Conservation (phyloP, 2,797 vertebrate genomes). For the Alouatta caraya region DNA sequence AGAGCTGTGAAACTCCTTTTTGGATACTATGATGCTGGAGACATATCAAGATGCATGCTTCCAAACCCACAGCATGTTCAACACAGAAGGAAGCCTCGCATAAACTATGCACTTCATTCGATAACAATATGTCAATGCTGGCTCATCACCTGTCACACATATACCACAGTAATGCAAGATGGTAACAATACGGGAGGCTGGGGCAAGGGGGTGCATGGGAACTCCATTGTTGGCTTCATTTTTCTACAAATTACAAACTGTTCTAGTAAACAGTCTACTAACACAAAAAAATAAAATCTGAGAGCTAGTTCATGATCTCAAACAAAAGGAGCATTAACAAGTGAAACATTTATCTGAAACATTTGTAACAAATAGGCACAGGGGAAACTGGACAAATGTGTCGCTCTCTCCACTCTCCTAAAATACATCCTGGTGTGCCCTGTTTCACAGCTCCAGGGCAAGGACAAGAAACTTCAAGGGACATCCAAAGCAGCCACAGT, state of each 20-base stretch:
- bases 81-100: background rate
- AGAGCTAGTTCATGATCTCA: background rate
- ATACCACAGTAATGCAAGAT: background rate
- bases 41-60: too few species aligned
- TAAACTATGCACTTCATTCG: background rate
- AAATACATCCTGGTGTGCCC: background rate
- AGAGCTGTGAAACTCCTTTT: too few species aligned
- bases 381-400: background rate
- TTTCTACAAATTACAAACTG: background rate
- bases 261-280: background rate
- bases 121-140: background rate
- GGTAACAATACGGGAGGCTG: background rate
- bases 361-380: background rate
- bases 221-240: background rate
- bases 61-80: background rate
- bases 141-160: background rate
- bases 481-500: background rate
- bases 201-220: rapidly evolving
- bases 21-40: background rate
- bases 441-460: background rate
- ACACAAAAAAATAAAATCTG: background rate
- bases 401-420: rapidly evolving
- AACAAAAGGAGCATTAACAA: background rate
- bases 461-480: background rate
- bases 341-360: background rate